Percentiles rank a stretch among this genome's conserved stretches.
phyloP scores from a whole-genome alignment of 1,140 invertebrate genomes.

The Prorops nasuta region DNA sequence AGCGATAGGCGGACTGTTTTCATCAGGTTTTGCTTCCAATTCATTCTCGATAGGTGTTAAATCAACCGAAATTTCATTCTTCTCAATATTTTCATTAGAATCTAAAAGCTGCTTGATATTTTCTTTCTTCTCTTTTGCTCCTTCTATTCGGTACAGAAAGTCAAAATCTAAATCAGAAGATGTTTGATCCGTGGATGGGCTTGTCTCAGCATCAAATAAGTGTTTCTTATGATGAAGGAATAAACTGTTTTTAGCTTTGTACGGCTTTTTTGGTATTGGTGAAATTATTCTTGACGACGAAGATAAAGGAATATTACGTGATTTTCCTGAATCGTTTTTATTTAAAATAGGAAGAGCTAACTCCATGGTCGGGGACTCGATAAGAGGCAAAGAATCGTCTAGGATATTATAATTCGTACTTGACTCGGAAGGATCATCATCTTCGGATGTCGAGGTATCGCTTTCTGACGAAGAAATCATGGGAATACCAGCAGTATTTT shows the following conservation, averaged over 20 bases:
- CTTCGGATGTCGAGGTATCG: conserved; percentile 38
- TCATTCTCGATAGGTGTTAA: background rate
- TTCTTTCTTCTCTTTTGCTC: too few species aligned
- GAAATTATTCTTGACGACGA: too few species aligned
- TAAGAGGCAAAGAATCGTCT: conserved; percentile 31
- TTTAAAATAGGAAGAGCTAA: too few species aligned
- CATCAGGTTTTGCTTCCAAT: background rate
- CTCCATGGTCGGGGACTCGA: conserved; percentile 11
- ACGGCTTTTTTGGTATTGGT: too few species aligned
- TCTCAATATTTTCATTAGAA: too few species aligned
- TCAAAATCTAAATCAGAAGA: conserved; percentile 4
- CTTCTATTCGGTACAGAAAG: background rate
- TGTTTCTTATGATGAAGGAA: too few species aligned
- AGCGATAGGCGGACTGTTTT: too few species aligned
- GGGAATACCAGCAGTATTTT: conserved; percentile 19
- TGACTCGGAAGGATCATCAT: conserved; percentile 40
- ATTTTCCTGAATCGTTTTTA: too few species aligned
- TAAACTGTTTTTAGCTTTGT: too few species aligned
- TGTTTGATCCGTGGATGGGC: conserved; percentile 2
- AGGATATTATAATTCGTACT: conserved; percentile 47
- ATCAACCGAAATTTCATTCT: background rate
- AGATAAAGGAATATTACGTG: too few species aligned
- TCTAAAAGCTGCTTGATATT: too few species aligned
- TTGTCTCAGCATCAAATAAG: background rate
- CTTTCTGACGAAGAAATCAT: conserved; percentile 47